Evolutionary conservation across 1,140 invertebrate species (phyloP).

Genomic region (Trinorchestia longiramus): DNA sequence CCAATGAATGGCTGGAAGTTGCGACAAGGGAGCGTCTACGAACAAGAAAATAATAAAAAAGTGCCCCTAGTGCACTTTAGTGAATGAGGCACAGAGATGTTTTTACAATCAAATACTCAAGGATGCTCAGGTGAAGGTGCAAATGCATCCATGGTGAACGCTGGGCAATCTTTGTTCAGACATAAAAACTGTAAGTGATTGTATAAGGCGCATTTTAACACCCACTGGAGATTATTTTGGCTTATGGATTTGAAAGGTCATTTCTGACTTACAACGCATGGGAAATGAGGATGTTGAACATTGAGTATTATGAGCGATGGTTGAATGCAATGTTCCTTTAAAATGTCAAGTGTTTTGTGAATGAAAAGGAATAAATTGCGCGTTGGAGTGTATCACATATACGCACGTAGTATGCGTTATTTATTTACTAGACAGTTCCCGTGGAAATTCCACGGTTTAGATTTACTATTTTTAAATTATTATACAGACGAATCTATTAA

Average conservation of each 20-base stretch:
- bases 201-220: conserved; percentile 1
- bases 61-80: not conserved
- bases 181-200: not conserved
- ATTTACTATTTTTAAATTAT: too few species aligned
- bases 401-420: too few species aligned
- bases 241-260: not conserved
- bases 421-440: too few species aligned
- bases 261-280: not conserved
- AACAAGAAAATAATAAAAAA: not conserved
- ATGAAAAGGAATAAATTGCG: too few species aligned
- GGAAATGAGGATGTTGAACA: too few species aligned
- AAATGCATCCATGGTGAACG: not conserved
- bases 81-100: not conserved
- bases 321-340: too few species aligned
- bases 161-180: not conserved
- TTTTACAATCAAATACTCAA: conserved; percentile 2
- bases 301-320: too few species aligned
- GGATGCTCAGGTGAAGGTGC: not conserved
- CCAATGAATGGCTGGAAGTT: not conserved
- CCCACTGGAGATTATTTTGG: not conserved
- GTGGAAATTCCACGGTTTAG: too few species aligned
- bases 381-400: too few species aligned
- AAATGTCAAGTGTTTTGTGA: too few species aligned
- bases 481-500: too few species aligned
- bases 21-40: not conserved